Base-by-base conservation (phyloP, 2,797 vertebrate genomes). In the Smutsia temminckii region DNA sequence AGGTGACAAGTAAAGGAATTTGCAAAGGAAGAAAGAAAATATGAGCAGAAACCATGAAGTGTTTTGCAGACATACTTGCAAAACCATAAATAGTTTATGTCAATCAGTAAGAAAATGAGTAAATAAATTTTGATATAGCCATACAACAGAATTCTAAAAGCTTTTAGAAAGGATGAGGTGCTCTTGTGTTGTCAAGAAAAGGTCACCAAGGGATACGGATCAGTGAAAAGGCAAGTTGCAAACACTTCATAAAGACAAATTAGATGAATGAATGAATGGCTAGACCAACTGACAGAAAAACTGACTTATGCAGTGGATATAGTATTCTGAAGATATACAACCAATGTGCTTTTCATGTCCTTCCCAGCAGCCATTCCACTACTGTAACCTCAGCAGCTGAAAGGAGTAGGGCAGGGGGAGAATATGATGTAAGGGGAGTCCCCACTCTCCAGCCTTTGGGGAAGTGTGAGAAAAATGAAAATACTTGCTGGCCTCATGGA, bases 81-180 rank as follows among this genome's bases (percentile, higher is more conserved):
- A 37, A 87, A n/a, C 59, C 79, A 37, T 78, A 83, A 88, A 64
- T 46, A 95, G 79, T 85, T 49, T 23, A 74, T 42, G 10, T 51
- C 51, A 64, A 17, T 79, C 63, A 91, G 8, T 25, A 74, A 93
- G 83, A 89, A 91, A 83, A 93, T n/a, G 8, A 89, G 61, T 29
- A 85, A 78, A 66, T 57, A 64, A 72, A 81, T 42, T 27, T 37
- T 42, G 40, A 80, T 49, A 69, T 16, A 88, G 17, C 59, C 12
- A 21, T 29, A 49, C 46, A 77, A 66, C 32, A 64, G 12, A 66
- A 91, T 72, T 77, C 61, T 55, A 61, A 53, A 68, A 81, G n/a
- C 46, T 34, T 2, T 32, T n/a, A 20, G 23, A 57, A 92, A 29
- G 68, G 14, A 37, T 32, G 25, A 53, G 32, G 40, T 57, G 11